phyloP scores from a whole-genome alignment of 2,797 vertebrate species.

The Heliangelus exortis region DNA sequence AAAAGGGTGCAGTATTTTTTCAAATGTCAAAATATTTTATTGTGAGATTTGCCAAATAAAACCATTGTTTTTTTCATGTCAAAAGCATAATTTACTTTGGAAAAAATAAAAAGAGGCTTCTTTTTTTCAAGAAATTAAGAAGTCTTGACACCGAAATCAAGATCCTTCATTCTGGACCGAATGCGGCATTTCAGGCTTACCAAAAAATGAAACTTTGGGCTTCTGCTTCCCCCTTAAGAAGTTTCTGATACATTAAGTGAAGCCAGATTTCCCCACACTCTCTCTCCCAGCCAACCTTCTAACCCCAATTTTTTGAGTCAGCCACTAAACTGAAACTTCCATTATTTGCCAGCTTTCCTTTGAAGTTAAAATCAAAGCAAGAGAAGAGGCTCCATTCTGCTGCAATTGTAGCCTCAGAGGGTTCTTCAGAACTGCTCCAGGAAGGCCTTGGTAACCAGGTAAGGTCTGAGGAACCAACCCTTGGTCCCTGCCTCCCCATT shows the following conservation, averaged over 20 bases:
- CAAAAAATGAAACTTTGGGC: neutral
- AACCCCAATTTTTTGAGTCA: slow-evolving; percentile 28
- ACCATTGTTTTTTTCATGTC: neutral
- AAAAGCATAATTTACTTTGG: neutral
- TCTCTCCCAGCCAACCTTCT: neutral
- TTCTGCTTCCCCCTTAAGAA: slow-evolving; percentile 25
- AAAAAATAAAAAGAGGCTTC: neutral
- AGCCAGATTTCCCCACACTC: slow-evolving; percentile 36
- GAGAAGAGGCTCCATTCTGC: neutral
- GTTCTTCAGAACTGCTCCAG: neutral
- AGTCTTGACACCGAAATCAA: neutral
- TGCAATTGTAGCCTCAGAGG: slow-evolving; percentile 1
- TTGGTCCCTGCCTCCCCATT: neutral
- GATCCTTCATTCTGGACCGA: neutral
- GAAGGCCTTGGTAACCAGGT: neutral
- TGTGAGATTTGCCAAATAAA: slow-evolving; percentile 31
- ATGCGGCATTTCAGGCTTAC: neutral
- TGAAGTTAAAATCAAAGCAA: slow-evolving; percentile 62
- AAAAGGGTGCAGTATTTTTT: neutral
- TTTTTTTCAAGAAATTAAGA: neutral
- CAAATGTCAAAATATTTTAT: neutral
- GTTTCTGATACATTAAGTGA: neutral
- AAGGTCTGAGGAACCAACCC: neutral
- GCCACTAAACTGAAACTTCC: slow-evolving; percentile 10
- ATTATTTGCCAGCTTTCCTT: slow-evolving; percentile 34